These are phyloP conservation scores for Nyctibius grandis DNA, from an alignment of 2,797 vertebrate genomes.

Conservation along the genomic window DNA sequence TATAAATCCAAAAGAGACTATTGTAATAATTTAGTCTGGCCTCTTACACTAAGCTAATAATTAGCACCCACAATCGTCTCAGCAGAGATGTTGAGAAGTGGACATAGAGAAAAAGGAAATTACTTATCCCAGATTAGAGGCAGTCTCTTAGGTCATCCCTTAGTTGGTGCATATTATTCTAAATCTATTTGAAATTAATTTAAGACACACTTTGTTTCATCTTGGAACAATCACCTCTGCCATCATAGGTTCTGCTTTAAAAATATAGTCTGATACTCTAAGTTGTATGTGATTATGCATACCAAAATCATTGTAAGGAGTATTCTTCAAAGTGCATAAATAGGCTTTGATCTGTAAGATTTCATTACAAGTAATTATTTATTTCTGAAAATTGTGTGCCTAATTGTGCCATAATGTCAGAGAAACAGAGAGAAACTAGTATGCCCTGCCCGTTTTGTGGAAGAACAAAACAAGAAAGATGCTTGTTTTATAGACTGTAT, in stretches of 20 bases:
- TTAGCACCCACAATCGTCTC: not conserved
- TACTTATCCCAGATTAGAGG: slow-evolving; percentile 6
- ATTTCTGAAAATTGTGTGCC: not conserved
- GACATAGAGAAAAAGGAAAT: not conserved
- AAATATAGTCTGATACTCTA: not conserved
- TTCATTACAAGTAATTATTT: slow-evolving; percentile 11
- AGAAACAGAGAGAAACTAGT: not conserved
- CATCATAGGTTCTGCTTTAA: not conserved
- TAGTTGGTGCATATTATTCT: not conserved
- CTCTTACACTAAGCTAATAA: not conserved
- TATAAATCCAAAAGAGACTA: not conserved
- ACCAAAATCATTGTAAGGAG: not conserved
- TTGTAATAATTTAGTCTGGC: not conserved
- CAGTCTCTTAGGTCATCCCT: not conserved
- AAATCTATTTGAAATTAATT: not conserved
- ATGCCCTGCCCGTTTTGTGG: not conserved
- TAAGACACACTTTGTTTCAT: not conserved
- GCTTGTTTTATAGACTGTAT: not conserved
- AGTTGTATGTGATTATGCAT: not conserved
- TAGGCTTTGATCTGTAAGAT: slow-evolving; percentile 19
- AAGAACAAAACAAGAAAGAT: not conserved
- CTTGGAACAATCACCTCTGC: not conserved
- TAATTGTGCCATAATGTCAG: not conserved
- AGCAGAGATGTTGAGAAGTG: not conserved
- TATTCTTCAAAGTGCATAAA: slow-evolving; percentile 7